Evolutionary conservation across 2,113 vertebrate genomes (phyloP), one percentile per base, ranked within the genome.

Genomic region (Cairina moschata): DNA sequence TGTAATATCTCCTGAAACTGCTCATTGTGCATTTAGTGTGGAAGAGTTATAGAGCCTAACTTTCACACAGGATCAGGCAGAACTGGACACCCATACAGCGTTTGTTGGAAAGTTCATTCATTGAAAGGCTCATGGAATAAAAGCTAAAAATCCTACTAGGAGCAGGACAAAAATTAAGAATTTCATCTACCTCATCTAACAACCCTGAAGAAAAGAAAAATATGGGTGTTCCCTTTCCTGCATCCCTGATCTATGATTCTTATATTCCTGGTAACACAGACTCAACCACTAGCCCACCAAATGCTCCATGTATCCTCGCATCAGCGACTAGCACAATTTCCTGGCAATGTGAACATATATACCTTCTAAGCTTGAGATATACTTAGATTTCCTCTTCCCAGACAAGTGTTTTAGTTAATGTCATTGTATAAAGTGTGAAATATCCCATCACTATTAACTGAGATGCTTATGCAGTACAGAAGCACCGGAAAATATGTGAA

Each of bases 101-200:
- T 73, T 60, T 38, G 4, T 32, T 38, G 7, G 28, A 73, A 83
- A 46, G 4, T 23, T 34, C 3, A 28, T 62, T 91, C 31, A 44
- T 11, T 32, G 58, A 69, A 88, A 86, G 13, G 9, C 1, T 71
- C 12, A 15, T 36, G 63, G 31, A 18, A 79, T 13, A 74, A 73
- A 86, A 62, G 38, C 3, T 48, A 20, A 86, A 91, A 86, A 80
- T 52, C 2, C 55, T 48, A 7, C 1, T 56, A 69, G 10, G 13
- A 13, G 23, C n/a, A 55, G 29, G 14, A 10, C 9, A 77, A 78
- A 78, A 80, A n/a, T 2, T 0, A 0, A 36, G 48, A 3, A 2
- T 72, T 6, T 77, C 10, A 17, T 34, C n/a, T 78, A 34, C 15
- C 22, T 76, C 4, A 1, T 58, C 21, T 36, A 83, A 69, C 34